A percentile compares a stretch with the other conserved stretches of the same genome.
phyloP scores from a whole-genome alignment of 2,797 vertebrate species.

The Coccyzus lansbergi region DNA sequence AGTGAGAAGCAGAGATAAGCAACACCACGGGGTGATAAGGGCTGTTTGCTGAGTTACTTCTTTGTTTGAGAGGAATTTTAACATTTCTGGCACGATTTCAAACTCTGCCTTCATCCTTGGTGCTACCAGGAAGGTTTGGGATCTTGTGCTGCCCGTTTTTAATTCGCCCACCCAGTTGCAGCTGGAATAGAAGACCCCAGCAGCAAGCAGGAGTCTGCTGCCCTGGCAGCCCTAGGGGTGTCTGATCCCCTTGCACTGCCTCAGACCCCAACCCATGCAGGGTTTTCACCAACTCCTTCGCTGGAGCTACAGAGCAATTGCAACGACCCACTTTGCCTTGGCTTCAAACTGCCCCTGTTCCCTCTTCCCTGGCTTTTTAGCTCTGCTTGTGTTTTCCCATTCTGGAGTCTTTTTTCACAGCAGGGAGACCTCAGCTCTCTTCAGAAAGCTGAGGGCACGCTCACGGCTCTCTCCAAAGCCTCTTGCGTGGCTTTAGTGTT shows the following conservation, averaged over 20 bases:
- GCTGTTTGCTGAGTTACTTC: background rate
- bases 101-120: background rate
- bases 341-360: background rate
- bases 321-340: background rate
- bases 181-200: background rate
- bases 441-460: background rate
- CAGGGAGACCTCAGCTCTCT: background rate
- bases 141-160: background rate
- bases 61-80: slow-evolving; percentile 30
- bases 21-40: background rate
- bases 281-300: background rate
- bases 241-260: background rate
- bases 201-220: background rate
- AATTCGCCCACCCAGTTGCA: background rate
- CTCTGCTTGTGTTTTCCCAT: background rate
- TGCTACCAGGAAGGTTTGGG: background rate
- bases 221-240: background rate
- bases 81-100: background rate
- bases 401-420: background rate
- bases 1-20: slow-evolving; percentile 63
- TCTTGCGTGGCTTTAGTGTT: background rate
- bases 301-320: background rate
- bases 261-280: background rate
- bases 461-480: background rate
- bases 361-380: background rate